These are phyloP conservation scores for Patiria miniata DNA, from an alignment of 35 echinoderm and acorn worm species.

Conservation along the genomic window DNA sequence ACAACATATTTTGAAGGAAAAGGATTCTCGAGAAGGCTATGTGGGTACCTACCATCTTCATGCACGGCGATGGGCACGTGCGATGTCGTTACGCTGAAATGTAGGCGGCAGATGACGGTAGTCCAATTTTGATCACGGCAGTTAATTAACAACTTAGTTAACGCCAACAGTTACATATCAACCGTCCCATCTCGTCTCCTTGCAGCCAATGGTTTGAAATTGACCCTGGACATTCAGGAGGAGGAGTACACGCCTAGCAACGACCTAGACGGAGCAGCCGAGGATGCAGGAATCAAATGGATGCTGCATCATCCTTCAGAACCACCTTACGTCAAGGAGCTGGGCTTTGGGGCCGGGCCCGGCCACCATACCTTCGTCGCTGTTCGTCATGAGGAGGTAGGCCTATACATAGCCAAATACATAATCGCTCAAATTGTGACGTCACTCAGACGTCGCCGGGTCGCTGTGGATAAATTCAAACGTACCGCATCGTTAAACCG, in stretches of 20 bases:
- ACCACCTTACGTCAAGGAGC: constrained; percentile 84
- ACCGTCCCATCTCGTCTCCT: neutral
- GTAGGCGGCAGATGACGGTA: no score
- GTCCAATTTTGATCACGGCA: neutral
- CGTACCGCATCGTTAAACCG: neutral
- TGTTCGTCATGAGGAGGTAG: constrained; percentile 66
- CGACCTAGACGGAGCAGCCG: constrained; percentile 72
- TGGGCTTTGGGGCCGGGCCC: constrained; percentile 53
- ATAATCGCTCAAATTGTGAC: neutral
- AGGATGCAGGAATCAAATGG: constrained; percentile 71
- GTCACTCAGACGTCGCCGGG: neutral
- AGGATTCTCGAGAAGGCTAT: no score
- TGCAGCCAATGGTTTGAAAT: constrained; percentile 79
- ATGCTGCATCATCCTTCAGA: constrained; percentile 83
- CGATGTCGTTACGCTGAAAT: no score
- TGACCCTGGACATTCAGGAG: constrained; percentile 71
- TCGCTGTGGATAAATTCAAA: neutral
- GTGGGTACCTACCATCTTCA: no score
- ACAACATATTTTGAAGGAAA: no score
- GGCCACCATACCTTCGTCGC: constrained; percentile 77
- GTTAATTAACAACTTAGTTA: neutral
- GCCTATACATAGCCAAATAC: neutral
- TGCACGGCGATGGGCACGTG: no score
- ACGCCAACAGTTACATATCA: neutral
- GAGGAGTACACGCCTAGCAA: constrained; percentile 80